Percentiles rank a stretch among this genome's conserved stretches.
phyloP scores from a whole-genome alignment of 2,113 vertebrate genomes.

The Tiliqua scincoides region DNA sequence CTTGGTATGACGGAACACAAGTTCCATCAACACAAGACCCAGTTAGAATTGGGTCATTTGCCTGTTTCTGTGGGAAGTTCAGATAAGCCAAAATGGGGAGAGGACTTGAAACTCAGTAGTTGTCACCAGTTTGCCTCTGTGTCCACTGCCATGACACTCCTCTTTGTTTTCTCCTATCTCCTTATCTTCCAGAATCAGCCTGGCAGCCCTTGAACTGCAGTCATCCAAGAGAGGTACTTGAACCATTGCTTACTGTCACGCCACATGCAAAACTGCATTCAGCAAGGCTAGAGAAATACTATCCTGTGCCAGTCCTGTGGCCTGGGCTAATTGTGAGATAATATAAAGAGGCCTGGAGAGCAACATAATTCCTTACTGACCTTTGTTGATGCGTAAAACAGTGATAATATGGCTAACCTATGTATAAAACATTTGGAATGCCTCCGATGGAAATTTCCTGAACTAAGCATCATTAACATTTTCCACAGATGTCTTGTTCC shows the following conservation, averaged over 20 bases:
- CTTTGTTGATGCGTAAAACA: not conserved
- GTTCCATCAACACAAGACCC: too few species aligned
- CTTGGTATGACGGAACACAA: too few species aligned
- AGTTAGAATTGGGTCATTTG: too few species aligned
- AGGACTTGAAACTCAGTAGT: not conserved
- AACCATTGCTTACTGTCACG: too few species aligned
- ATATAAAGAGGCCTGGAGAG: not conserved
- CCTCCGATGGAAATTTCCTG: not conserved
- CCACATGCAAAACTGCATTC: not conserved
- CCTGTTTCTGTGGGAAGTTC: not conserved
- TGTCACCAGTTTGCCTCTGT: not conserved
- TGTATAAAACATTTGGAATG: conserved; percentile 11
- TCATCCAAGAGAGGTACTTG: not conserved
- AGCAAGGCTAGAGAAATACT: not conserved
- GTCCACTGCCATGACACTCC: not conserved
- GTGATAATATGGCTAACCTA: not conserved
- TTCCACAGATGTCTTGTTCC: not conserved
- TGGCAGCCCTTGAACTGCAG: not conserved
- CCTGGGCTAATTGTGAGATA: not conserved
- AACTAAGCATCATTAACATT: conserved; percentile 19
- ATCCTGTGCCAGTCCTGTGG: not conserved
- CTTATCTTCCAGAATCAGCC: not conserved
- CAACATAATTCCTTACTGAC: not conserved
- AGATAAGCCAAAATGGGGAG: not conserved
- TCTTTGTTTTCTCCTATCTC: not conserved